A percentile compares a stretch with the other conserved stretches of the same genome.
Evolutionary conservation across 2,888 invertebrate species (phyloP).

Genomic region (Diaperis boleti): DNA sequence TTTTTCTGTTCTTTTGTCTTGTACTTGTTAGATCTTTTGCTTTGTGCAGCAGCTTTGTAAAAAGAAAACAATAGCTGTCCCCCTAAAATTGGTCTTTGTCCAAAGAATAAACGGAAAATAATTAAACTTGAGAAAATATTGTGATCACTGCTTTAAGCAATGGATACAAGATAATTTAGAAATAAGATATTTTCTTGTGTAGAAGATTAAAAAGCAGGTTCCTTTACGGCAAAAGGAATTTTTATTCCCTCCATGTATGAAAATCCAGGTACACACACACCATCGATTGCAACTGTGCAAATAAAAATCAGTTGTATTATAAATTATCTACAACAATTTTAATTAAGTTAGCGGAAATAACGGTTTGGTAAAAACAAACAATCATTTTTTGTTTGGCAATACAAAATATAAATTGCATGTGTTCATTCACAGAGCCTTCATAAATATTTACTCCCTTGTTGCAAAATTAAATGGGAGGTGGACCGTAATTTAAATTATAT

Average conservation of each 20-base stretch:
- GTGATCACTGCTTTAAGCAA: conserved; percentile 25
- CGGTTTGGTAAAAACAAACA: conserved; percentile 17
- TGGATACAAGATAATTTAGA: conserved; percentile 13
- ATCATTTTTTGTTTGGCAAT: neutral
- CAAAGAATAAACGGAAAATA: conserved; percentile 18
- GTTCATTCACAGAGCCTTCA: neutral
- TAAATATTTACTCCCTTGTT: too few relatives aligned
- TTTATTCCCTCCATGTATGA: conserved; percentile 2
- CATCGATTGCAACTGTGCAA: conserved; percentile 24
- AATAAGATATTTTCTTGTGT: neutral
- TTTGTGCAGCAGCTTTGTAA: conserved; percentile 32
- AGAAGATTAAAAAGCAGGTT: neutral
- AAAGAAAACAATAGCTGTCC: conserved; percentile 34
- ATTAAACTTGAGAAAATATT: conserved; percentile 17
- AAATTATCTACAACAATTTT: conserved; percentile 22
- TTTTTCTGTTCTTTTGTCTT: conserved; percentile 35
- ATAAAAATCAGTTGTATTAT: conserved; percentile 2
- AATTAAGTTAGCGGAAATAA: conserved; percentile 24
- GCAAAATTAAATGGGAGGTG: too few relatives aligned
- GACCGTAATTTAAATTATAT: conserved; percentile 11
- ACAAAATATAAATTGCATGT: neutral
- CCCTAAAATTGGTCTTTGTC: conserved; percentile 28
- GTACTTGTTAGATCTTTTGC: conserved; percentile 35
- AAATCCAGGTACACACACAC: conserved; percentile 30
- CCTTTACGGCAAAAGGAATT: neutral